These are phyloP conservation scores for Crax fasciolata DNA, from an alignment of 2,797 vertebrate species.

Conservation along the genomic window DNA sequence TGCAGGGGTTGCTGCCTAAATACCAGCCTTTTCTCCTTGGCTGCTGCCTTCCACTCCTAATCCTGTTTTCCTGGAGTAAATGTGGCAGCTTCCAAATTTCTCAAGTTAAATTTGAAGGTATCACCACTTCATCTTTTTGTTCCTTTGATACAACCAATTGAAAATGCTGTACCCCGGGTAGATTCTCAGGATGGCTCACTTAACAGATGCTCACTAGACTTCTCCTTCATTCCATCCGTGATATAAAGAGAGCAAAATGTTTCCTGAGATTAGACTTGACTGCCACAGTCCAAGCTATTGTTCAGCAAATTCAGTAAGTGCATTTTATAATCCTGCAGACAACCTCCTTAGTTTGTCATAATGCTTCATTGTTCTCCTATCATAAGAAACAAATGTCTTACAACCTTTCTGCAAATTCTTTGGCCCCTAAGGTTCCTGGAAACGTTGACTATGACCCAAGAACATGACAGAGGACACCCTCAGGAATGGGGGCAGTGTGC, in stretches of 20 bases:
- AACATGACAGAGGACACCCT: background rate
- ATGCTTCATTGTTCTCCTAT: background rate
- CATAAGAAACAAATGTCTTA: background rate
- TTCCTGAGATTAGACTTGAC: background rate
- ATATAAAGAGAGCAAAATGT: background rate
- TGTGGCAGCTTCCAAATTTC: background rate
- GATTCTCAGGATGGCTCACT: background rate
- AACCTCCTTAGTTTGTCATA: accelerated
- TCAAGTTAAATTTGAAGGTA: background rate
- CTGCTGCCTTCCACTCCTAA: background rate
- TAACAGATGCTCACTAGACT: background rate
- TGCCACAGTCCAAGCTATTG: background rate
- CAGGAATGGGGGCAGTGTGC: background rate
- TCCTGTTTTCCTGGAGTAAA: background rate
- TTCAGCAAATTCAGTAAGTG: background rate
- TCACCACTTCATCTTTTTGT: background rate
- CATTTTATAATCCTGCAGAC: background rate
- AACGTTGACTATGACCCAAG: background rate
- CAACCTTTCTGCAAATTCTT: background rate
- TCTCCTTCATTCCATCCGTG: background rate
- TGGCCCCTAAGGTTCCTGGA: background rate
- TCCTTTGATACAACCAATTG: background rate
- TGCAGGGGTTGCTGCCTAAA: background rate
- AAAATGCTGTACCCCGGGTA: background rate
- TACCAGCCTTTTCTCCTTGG: background rate